phyloP scores from a whole-genome alignment of 2,113 vertebrate genomes.

The Isurus oxyrinchus region DNA sequence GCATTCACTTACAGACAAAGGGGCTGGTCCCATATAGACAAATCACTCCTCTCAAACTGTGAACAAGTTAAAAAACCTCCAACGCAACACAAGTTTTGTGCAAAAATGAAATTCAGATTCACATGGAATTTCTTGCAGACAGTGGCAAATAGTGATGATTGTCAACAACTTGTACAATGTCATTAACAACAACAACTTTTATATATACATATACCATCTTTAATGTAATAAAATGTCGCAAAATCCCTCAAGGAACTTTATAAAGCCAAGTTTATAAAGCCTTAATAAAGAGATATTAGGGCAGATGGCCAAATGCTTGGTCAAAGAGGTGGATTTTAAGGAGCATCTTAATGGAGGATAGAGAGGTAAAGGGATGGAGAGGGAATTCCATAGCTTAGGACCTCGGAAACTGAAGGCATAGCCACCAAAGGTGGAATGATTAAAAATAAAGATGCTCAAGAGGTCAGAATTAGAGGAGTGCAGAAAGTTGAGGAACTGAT shows the following conservation, averaged over 20 bases:
- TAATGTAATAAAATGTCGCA: neutral
- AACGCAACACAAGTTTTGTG: neutral
- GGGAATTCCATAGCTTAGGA: neutral
- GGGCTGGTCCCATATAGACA: too few species aligned
- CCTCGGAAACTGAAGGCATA: neutral
- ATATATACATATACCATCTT: neutral
- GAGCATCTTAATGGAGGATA: neutral
- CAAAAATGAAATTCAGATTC: neutral
- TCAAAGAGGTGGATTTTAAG: neutral
- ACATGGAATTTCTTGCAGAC: neutral
- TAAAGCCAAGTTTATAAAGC: neutral
- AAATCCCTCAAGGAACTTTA: neutral
- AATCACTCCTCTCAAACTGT: too few species aligned
- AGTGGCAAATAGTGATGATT: neutral
- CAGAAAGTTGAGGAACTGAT: neutral
- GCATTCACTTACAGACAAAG: too few species aligned
- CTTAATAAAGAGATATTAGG: neutral
- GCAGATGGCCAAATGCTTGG: neutral
- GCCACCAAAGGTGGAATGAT: neutral
- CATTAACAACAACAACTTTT: too few species aligned
- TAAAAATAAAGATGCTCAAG: neutral
- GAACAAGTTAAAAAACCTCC: too few species aligned
- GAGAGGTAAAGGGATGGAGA: neutral
- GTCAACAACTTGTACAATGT: too few species aligned
- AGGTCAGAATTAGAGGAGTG: neutral